Base-by-base conservation (phyloP, 2,888 invertebrate genomes). In the Acanthoscelides obtectus region DNA sequence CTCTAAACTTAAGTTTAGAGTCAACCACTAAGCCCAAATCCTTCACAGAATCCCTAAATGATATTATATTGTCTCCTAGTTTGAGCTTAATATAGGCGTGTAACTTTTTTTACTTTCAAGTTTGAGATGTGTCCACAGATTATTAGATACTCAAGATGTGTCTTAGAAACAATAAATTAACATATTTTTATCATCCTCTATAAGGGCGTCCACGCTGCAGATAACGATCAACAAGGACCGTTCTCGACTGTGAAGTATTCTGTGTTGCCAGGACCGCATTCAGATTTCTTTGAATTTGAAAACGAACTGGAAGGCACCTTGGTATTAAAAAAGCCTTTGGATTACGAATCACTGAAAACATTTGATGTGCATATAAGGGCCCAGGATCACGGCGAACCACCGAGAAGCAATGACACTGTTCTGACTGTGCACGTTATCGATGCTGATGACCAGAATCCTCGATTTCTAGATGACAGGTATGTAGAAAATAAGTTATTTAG, bases 371-470 rank as follows among this genome's bases (percentile, higher is more conserved):
- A 89, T 67, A 89, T 96, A 68, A 86, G 92, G 4, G 92, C 92
- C 0, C 88, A 92, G 86, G 96, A 96, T 86, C 93, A 93, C 83
- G 96, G 95, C 22, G 89, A 90, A 66, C 95, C 96, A 0, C 92
- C 96, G 0, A 89, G 90, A 77, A 90, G 89, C 80, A 91, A 92
- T 64, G 93, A 94, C 80, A 93, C 96, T 0, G 86, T 88, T 25
- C 88, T 97, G 2, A 88, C 89, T 2, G 93, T 97, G 0, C 90
- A 92, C 75, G 92, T 96, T 66, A 90, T 94, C 22, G 96, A 96
- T 83, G 95, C 96, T 0, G 96, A 96, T 81, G 96, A 96, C 84
- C 96, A 96, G 86, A 96, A 96, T 87, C 96, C 96, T 0, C 89
- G 89, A 79, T 96, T 96, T 83, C 82, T 89, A 8, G 89, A 91